Conservation (phyloP, 2,888 invertebrate species). For the Vandiemenella viatica region DNA sequence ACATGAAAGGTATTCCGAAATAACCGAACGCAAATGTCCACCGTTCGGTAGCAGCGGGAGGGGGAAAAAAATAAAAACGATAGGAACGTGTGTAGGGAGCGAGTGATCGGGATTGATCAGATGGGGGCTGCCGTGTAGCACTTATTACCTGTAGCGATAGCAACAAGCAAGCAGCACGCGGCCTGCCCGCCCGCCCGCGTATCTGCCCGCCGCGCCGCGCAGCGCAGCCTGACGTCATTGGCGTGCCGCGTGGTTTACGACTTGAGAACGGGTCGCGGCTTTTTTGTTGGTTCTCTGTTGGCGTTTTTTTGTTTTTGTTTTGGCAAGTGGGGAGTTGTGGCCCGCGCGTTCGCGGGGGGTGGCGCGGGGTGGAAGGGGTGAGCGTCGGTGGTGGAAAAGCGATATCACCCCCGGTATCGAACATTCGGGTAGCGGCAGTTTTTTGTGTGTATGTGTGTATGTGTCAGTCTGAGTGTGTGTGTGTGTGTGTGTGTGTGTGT, state of each 20-base stretch:
- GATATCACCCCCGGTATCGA: neutral
- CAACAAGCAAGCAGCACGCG: neutral
- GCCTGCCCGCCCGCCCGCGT: neutral
- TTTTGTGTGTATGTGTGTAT: no score
- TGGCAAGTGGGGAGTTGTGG: neutral
- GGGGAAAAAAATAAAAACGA: neutral
- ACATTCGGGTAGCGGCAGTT: neutral
- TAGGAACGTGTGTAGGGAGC: neutral
- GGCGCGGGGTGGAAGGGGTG: neutral
- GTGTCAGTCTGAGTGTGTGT: no score
- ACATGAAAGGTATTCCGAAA: no score
- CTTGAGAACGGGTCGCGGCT: neutral
- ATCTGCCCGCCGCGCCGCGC: neutral
- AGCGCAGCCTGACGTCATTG: neutral
- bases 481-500: no score
- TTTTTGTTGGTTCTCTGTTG: neutral
- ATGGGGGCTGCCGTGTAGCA: neutral
- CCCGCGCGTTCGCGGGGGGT: neutral
- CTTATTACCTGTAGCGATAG: no score
- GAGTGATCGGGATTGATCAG: neutral
- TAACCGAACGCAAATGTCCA: no score
- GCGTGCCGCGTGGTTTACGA: neutral
- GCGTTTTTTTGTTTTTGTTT: neutral
- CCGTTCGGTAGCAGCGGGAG: no score
- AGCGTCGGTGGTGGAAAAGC: neutral